Base-by-base conservation (phyloP, 2,113 vertebrate genomes). In the Progne subis region DNA sequence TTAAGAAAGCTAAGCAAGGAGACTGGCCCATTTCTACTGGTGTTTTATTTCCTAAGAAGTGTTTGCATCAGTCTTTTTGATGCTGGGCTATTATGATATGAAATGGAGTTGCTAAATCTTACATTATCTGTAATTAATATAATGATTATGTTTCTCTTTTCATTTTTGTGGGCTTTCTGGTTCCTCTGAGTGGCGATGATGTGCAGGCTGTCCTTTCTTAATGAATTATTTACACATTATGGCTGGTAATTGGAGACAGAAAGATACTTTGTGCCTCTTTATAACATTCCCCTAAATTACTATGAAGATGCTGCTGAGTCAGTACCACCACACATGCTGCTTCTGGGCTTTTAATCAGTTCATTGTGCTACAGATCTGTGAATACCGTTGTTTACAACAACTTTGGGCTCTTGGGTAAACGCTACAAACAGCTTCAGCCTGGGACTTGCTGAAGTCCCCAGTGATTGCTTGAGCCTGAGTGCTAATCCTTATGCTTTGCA, bases 121-220 rank as follows among this genome's bases (percentile, higher is more conserved):
- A 34, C 24, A 29, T 94, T 74, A 91, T 81, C 85, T 87, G 71
- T 34, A 61, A 90, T 97, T 71, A 70, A 91, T 94, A 61, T 80
- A 82, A 94, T 49, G 70, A 77, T 65, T 15, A 55, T 59, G 80
- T 61, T 78, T 55, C 41, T 79, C 77, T 74, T 77, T 93, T 86
- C 60, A 86, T 82, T 95, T 95, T 84, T 82, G 87, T 56, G 46
- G 47, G 39, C 56, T 91, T 92, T 86, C 41, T 85, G n/a, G 26
- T 64, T 95, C 67, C 71, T 86, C 49, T 69, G 63, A 68, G 39
- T 81, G 28, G n/a, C 44, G 41, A 47, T 86, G 68, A 75, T 88
- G 67, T 72, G 28, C 56, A 69, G 39, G 18, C 81, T 94, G 84
- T 31, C 47, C 77, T 79, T 87, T 86, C 49, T 44, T 82, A 95